Evolutionary conservation across 2,797 vertebrate species (phyloP).

Genomic region (Morelia viridis): DNA sequence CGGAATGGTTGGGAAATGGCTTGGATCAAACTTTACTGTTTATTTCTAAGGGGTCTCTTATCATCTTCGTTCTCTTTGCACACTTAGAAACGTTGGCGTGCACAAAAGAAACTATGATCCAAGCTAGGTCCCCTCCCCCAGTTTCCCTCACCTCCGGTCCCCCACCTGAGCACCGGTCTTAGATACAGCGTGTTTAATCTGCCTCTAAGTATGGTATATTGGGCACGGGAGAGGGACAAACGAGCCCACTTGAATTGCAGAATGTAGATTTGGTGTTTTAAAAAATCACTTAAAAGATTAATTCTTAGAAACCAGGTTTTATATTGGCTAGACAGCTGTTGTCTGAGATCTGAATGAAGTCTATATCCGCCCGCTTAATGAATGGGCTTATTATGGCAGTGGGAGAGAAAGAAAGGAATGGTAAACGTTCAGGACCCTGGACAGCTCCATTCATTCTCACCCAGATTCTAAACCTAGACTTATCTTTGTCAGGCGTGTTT

Average conservation of each 20-base stretch:
- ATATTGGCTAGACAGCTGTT: not conserved
- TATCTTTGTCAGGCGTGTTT: not conserved
- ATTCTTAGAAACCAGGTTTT: not conserved
- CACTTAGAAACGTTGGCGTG: not conserved
- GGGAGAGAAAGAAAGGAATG: not conserved
- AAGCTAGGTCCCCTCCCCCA: not conserved
- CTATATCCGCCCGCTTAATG: not conserved
- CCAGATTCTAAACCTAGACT: not conserved
- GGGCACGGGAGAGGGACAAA: rapidly evolving
- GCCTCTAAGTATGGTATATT: not conserved
- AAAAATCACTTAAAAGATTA: slow-evolving; percentile 6
- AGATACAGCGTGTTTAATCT: not conserved
- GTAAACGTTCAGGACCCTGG: slow-evolving; percentile 68
- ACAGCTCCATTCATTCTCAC: slow-evolving; percentile 46
- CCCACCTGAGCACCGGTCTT: not conserved
- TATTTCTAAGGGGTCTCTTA: not conserved
- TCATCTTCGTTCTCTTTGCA: not conserved
- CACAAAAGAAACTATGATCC: not conserved
- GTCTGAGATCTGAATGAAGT: not conserved
- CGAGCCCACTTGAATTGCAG: not conserved
- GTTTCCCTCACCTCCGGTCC: not conserved
- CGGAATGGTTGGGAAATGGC: not conserved
- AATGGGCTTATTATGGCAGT: not conserved
- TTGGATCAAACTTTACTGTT: slow-evolving; percentile 5
- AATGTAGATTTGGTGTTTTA: not conserved